These are phyloP conservation scores for Armadillidium nasatum DNA, from an alignment of 1,140 invertebrate genomes.

Conservation along the genomic window DNA sequence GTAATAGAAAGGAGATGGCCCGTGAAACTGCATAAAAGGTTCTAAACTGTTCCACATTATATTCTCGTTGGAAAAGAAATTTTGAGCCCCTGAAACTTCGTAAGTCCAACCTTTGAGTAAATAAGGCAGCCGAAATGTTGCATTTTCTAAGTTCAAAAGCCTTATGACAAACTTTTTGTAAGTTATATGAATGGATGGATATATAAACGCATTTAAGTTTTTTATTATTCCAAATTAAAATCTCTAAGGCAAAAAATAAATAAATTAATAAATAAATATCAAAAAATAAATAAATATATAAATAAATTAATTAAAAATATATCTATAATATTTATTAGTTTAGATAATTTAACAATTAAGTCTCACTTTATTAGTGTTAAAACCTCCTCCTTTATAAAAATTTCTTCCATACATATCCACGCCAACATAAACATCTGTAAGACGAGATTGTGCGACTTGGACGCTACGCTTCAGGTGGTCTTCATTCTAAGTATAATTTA, in stretches of 20 bases:
- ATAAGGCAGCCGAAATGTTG: constrained; percentile 79
- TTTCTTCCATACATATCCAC: constrained; percentile 93
- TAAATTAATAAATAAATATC: too few relatives aligned
- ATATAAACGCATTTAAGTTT: background rate
- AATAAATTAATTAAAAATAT: too few relatives aligned
- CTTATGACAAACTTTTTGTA: constrained; percentile 51
- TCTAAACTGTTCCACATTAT: constrained; percentile 72
- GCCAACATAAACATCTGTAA: constrained; percentile 78
- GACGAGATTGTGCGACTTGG: constrained; percentile 50
- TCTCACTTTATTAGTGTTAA: constrained; percentile 73
- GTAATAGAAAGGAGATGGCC: constrained; percentile 61
- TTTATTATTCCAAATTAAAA: background rate
- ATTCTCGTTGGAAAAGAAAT: constrained; percentile 65
- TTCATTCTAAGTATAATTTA: constrained; percentile 89
- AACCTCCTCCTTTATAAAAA: constrained; percentile 77
- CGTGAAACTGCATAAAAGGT: constrained; percentile 62
- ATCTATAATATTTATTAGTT: too few relatives aligned
- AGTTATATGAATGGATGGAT: background rate
- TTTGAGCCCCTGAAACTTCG: constrained; percentile 58
- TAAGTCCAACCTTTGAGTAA: constrained; percentile 90
- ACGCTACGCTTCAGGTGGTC: constrained; percentile 56
- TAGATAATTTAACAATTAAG: constrained; percentile 36
- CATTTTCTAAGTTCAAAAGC: constrained; percentile 62
- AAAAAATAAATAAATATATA: too few relatives aligned
- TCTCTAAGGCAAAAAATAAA: too few relatives aligned